Base-by-base conservation (phyloP, 2,888 invertebrate species). In the Drosophila infuscata region DNA sequence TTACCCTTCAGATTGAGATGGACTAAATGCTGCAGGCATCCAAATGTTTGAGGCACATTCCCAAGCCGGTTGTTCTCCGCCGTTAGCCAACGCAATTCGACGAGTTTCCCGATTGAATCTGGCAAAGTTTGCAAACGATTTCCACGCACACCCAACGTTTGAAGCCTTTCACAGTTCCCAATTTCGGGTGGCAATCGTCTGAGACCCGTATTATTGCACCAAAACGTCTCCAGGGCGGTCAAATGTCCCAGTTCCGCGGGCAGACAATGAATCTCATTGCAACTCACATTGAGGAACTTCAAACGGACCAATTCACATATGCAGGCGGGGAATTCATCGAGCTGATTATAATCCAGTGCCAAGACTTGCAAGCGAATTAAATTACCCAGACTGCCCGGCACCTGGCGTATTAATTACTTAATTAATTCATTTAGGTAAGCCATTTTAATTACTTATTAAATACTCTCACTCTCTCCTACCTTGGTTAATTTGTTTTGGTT, bases 81-180 rank as follows among this genome's bases (percentile, higher is more conserved):
- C 0, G 96, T 96, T 20, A 96, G 84, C 96, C 96, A 96, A 88
- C 95, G 94, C 70, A 96, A 90, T 81, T 94, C 94, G 7, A 91
- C 74, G 54, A 96, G 92, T 36, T 93, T 93, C 30, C 95, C 94
- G 84, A 96, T 94, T 66, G 94, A 94, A 56, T 94, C 94, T 6
- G 96, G 96, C 73, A 96, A 91, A 17, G 92, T 91, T 80, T 90
- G 92, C 3, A 96, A 92, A 75, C 94, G 93, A 93, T 96, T 96
- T 52, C 95, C 95, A 49, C 96, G 94, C 0, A 95, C 95, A 20
- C 96, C 96, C 83, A 96, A 94, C 7, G 95, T 96, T 79, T 96
- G 95, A 41, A 96, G 91, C 68, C 94, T 94, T 43, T 93, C 92
- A 71, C 96, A 94, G 82, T 94, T 94, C 1, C 95, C 94, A 54